Conservation (phyloP, 30 jellyfish, hydroid and myxozoan genomes). For the Hydractinia symbiolongicarpus region DNA sequence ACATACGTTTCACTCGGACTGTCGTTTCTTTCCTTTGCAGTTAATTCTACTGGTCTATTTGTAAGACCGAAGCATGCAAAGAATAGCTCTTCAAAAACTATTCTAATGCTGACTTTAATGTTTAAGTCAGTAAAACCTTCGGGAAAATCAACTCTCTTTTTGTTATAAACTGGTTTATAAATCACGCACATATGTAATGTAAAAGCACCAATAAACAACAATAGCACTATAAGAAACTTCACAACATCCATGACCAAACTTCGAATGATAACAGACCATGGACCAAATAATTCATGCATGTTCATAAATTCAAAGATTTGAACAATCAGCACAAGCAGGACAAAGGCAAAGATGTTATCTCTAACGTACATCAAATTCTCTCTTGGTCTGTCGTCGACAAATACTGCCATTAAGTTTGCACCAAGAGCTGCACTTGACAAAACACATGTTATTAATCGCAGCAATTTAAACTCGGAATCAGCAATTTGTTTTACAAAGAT, state of each 20-base stretch:
- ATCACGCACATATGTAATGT: slow-evolving; percentile 79
- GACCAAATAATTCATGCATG: slow-evolving; percentile 89
- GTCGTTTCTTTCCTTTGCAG: slow-evolving; percentile 35
- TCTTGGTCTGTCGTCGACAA: slow-evolving; percentile 38
- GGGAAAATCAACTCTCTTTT: slow-evolving; percentile 48
- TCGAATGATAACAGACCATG: slow-evolving; percentile 92
- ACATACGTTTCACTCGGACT: slow-evolving; percentile 77
- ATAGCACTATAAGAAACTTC: slow-evolving; percentile 72
- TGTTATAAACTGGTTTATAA: slow-evolving; percentile 80
- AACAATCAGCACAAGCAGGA: slow-evolving; percentile 52
- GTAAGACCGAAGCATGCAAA: slow-evolving; percentile 85
- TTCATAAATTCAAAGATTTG: slow-evolving; percentile 80
- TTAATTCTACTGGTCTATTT: slow-evolving; percentile 36
- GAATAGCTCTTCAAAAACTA: slow-evolving; percentile 60
- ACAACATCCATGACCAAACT: slow-evolving; percentile 70
- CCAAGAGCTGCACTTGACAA: slow-evolving; percentile 55
- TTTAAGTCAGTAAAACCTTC: slow-evolving; percentile 36
- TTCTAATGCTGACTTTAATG: slow-evolving; percentile 20
- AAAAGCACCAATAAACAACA: slow-evolving; percentile 70
- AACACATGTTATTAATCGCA: slow-evolving; percentile 54
- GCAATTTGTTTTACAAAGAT: slow-evolving; percentile 1
- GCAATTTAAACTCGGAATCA: slow-evolving; percentile 7
- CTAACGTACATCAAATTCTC: slow-evolving; percentile 84
- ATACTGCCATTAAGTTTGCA: slow-evolving; percentile 44
- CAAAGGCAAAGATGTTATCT: slow-evolving; percentile 79